A percentile compares a stretch with the other conserved stretches of the same genome.
phyloP scores from a whole-genome alignment of 2,888 invertebrate species.

The Deilephila elpenor region DNA sequence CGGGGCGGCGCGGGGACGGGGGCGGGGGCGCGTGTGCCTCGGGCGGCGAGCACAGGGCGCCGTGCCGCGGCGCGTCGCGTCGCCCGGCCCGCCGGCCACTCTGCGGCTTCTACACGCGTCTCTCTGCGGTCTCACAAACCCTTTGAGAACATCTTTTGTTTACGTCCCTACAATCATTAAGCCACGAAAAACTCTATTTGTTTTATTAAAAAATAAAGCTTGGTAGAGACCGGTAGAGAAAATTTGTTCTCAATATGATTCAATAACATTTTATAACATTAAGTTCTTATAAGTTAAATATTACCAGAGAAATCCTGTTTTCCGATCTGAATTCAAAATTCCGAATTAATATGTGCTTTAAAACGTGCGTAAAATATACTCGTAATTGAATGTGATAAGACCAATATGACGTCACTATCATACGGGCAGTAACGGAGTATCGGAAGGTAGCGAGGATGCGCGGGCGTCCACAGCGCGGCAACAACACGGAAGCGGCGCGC shows the following conservation, averaged over 20 bases:
- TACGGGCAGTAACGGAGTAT: not conserved
- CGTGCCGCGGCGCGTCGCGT: constrained; percentile 31
- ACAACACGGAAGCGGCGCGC: constrained; percentile 82
- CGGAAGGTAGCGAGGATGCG: constrained; percentile 58
- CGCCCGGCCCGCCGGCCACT: constrained; percentile 43
- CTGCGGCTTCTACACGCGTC: constrained; percentile 44
- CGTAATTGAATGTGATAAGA: not conserved
- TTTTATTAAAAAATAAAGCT: not conserved
- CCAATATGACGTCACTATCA: not conserved
- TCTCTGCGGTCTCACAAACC: constrained; percentile 40
- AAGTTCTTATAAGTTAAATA: too few species aligned
- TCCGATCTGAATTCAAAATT: too few species aligned
- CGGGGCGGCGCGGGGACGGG: constrained; percentile 52
- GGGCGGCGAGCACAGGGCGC: constrained; percentile 37
- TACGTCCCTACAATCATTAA: constrained; percentile 41
- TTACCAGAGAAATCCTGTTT: too few species aligned
- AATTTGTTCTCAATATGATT: too few species aligned
- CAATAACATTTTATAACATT: too few species aligned
- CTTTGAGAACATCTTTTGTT: constrained; percentile 52
- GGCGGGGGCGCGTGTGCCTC: constrained; percentile 67
- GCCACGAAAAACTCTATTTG: not conserved
- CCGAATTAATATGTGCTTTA: too few species aligned
- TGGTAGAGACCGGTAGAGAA: too few species aligned
- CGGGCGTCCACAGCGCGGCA: constrained; percentile 56
- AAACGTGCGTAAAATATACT: not conserved